A percentile compares a stretch with the other conserved stretches of the same genome.
These are phyloP conservation scores for Mallotus villosus DNA, from an alignment of 2,797 vertebrate genomes.

Conservation along the genomic window DNA sequence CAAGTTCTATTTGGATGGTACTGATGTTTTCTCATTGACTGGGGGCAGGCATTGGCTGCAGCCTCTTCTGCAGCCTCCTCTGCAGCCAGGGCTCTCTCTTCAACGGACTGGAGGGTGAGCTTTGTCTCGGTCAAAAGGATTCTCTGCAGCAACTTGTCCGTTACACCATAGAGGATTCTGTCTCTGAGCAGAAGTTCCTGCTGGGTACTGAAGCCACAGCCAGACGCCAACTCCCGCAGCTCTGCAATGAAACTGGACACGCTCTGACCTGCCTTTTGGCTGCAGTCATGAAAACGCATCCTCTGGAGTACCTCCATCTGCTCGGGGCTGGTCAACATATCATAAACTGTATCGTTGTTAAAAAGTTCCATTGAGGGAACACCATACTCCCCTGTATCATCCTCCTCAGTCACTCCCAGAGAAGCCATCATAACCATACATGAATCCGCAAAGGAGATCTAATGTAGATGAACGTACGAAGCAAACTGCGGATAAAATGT, in stretches of 20 bases:
- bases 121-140: neutral
- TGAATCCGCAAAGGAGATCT: too few relatives aligned
- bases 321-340: neutral
- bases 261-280: neutral
- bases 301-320: neutral
- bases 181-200: neutral
- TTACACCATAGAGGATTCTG: neutral
- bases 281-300: neutral
- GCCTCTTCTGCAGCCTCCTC: neutral
- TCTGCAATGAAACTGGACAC: neutral
- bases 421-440: neutral
- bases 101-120: neutral
- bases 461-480: too few relatives aligned
- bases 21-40: neutral
- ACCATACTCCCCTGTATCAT: neutral
- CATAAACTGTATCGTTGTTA: neutral
- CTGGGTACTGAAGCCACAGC: neutral
- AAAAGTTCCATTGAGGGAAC: neutral
- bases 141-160: neutral
- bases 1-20: neutral
- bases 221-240: neutral
- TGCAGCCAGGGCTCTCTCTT: neutral
- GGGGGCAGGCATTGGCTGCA: neutral
- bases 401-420: neutral
- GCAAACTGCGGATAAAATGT: too few relatives aligned